These are phyloP conservation scores for Andricus quercusramuli DNA, from an alignment of 2,888 invertebrate species.

Conservation along the genomic window DNA sequence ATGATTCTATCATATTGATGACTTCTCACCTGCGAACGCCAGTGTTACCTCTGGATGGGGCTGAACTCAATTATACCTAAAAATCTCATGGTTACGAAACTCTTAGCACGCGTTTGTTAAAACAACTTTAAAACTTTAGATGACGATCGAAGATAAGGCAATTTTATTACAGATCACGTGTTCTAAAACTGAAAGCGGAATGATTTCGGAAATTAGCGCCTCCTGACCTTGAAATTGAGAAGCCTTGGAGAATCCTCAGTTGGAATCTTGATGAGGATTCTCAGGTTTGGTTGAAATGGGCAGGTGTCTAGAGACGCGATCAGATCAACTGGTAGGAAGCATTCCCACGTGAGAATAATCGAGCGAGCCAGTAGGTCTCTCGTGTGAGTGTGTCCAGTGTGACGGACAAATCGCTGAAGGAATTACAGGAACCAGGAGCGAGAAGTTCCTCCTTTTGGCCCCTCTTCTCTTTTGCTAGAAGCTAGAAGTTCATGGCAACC, in stretches of 20 bases:
- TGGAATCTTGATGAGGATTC: constrained; percentile 13
- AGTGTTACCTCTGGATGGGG: neutral
- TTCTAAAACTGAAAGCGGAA: neutral
- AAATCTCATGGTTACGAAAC: neutral
- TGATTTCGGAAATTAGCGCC: constrained; percentile 18
- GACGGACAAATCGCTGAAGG: constrained; percentile 65
- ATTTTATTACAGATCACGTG: neutral
- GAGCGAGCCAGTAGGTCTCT: constrained; percentile 39
- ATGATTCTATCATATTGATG: neutral
- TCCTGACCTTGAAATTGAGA: neutral
- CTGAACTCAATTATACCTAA: neutral
- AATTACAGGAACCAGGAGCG: constrained; percentile 60
- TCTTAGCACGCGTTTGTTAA: constrained; percentile 4
- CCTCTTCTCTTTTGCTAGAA: constrained; percentile 53
- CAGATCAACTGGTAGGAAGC: constrained; percentile 53
- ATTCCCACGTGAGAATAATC: constrained; percentile 54
- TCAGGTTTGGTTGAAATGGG: neutral
- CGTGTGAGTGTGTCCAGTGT: constrained; percentile 53
- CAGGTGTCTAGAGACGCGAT: constrained; percentile 49
- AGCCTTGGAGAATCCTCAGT: neutral
- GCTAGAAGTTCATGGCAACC: constrained; percentile 68
- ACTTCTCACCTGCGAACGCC: neutral
- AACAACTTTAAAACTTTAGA: neutral
- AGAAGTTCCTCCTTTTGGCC: constrained; percentile 50
- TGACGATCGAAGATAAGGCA: neutral